These are phyloP conservation scores for Halictus rubicundus DNA, from an alignment of 1,140 invertebrate genomes.

Conservation along the genomic window DNA sequence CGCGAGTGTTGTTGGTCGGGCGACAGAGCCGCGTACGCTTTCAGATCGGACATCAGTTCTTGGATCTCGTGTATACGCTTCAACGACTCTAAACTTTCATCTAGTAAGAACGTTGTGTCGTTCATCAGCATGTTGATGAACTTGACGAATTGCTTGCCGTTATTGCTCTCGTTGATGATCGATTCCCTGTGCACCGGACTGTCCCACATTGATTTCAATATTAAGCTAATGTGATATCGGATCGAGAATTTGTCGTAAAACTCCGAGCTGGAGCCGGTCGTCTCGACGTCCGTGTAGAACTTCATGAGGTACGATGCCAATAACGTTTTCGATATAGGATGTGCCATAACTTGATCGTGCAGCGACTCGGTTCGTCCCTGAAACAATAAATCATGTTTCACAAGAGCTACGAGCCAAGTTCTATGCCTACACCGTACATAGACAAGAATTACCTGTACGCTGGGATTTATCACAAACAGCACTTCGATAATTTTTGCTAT, in stretches of 20 bases:
- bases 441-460: conserved; percentile 83
- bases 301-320: conserved; percentile 96
- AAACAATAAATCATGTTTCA: conserved; percentile 6
- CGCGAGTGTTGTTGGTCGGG: conserved; percentile 89
- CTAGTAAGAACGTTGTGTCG: conserved; percentile 97
- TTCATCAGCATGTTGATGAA: conserved; percentile 99
- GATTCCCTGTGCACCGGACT: conserved; percentile 85
- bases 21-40: conserved; percentile 84
- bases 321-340: conserved; percentile 90
- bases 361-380: conserved; percentile 83
- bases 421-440: neutral
- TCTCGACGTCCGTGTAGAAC: conserved; percentile 99
- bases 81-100: conserved; percentile 96
- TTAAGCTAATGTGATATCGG: conserved; percentile 97
- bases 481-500: conserved; percentile 97
- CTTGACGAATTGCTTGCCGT: conserved; percentile 96
- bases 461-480: conserved; percentile 94
- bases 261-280: conserved; percentile 97
- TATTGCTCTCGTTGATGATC: conserved; percentile 90
- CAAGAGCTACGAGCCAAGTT: neutral
- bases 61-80: conserved; percentile 98
- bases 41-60: conserved; percentile 88
- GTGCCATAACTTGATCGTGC: conserved; percentile 88
- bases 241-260: conserved; percentile 99
- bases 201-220: conserved; percentile 94